Conservation (phyloP, 2,113 vertebrate species). For the Dicerorhinus sumatrensis region DNA sequence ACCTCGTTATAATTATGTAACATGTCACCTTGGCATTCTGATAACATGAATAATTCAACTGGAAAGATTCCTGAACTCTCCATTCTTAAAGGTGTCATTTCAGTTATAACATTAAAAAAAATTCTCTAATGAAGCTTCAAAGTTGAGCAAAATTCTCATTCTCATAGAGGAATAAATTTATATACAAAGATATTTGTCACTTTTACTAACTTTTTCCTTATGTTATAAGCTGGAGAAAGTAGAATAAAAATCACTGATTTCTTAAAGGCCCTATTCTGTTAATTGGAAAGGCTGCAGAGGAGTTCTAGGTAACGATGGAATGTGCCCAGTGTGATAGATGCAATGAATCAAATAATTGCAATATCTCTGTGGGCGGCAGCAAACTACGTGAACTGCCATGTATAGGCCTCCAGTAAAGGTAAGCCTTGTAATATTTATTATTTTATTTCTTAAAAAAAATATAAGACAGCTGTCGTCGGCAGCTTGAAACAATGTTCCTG, state of each 20-base stretch:
- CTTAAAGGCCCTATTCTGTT: neutral
- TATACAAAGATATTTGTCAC: neutral
- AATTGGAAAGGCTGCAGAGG: neutral
- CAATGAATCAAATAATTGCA: slow-evolving; percentile 70
- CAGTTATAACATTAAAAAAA: neutral
- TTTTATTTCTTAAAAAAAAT: slow-evolving; percentile 60
- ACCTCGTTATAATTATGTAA: neutral
- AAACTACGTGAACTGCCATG: slow-evolving; percentile 62
- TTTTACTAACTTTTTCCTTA: neutral
- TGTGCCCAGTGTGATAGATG: neutral
- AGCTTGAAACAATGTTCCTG: slow-evolving; percentile 75
- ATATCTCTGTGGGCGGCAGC: slow-evolving; percentile 48
- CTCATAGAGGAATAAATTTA: neutral
- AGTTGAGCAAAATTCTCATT: neutral
- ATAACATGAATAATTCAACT: neutral
- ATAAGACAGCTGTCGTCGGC: slow-evolving; percentile 79
- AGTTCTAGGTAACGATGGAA: neutral
- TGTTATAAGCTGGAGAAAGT: neutral
- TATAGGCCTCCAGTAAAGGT: slow-evolving; percentile 54
- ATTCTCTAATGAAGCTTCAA: neutral
- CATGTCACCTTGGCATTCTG: neutral
- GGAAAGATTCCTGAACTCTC: neutral
- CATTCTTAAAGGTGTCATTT: neutral
- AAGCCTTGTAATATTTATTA: slow-evolving; percentile 68
- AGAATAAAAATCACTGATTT: neutral